Evolutionary conservation across 1,140 invertebrate genomes (phyloP).

Genomic region (Cryptotermes secundus): DNA sequence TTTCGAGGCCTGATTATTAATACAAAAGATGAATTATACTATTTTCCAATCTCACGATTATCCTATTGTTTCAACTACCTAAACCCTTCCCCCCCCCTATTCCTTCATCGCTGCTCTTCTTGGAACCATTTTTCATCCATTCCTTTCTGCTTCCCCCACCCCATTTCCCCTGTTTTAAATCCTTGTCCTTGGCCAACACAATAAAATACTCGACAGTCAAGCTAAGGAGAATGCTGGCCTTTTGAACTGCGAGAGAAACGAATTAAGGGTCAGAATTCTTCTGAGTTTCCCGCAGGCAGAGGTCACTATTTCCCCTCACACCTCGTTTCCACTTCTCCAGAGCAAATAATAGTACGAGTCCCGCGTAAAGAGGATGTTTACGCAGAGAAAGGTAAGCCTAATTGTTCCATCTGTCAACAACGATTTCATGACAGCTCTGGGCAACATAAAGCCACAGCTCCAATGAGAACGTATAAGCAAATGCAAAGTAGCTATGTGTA

Average conservation of each 20-base stretch:
- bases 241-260: slow-evolving; percentile 13
- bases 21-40: background rate
- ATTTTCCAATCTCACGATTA: slow-evolving; percentile 2
- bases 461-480: too few relatives aligned
- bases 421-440: too few relatives aligned
- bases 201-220: background rate
- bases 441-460: too few relatives aligned
- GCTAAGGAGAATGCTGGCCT: slow-evolving; percentile 14
- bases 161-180: background rate
- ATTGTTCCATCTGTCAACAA: too few relatives aligned
- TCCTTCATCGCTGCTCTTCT: background rate
- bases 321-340: background rate
- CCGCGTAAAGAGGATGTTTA: background rate
- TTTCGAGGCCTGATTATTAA: background rate
- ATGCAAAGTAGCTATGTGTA: too few relatives aligned
- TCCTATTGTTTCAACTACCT: background rate
- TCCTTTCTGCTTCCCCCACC: background rate
- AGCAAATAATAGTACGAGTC: background rate
- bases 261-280: slow-evolving; percentile 8
- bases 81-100: background rate
- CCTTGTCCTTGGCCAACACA: slow-evolving; percentile 14
- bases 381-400: background rate
- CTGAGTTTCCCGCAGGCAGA: background rate
- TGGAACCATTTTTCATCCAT: slow-evolving; percentile 13
- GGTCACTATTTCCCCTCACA: background rate